Conservation (phyloP, 2,888 invertebrate genomes). For the Campaea margaritaria region DNA sequence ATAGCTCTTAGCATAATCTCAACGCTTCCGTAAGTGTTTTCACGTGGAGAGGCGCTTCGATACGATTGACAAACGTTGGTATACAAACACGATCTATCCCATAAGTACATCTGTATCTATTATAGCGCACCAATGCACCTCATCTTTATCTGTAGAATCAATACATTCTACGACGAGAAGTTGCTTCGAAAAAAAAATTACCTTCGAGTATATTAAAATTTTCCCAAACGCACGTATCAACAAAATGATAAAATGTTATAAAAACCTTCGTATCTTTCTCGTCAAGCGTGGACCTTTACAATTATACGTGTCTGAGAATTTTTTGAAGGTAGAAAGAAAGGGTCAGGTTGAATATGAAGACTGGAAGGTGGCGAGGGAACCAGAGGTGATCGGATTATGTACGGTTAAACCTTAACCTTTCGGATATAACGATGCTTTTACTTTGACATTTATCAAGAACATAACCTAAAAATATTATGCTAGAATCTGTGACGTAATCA, state of each 20-base stretch:
- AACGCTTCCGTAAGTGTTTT: too few species aligned
- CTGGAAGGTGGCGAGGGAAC: background rate
- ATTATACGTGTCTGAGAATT: constrained; percentile 25
- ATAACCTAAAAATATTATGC: too few species aligned
- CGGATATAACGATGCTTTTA: background rate
- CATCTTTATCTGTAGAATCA: too few species aligned
- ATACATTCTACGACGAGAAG: too few species aligned
- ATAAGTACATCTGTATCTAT: too few species aligned
- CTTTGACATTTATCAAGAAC: too few species aligned
- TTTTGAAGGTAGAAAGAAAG: constrained; percentile 16
- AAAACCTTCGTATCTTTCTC: constrained; percentile 6
- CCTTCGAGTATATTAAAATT: background rate
- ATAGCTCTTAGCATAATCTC: too few species aligned
- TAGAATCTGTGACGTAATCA: too few species aligned
- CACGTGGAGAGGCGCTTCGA: too few species aligned
- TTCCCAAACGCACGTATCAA: background rate
- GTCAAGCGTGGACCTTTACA: constrained; percentile 17
- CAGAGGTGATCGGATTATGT: background rate
- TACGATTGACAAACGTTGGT: too few species aligned
- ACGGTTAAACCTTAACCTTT: background rate
- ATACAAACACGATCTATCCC: too few species aligned
- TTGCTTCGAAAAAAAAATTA: background rate
- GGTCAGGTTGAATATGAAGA: constrained; percentile 4
- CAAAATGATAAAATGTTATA: constrained; percentile 17
- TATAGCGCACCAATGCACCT: too few species aligned